Evolutionary conservation across 92 coral and sea anemone genomes (phyloP), one percentile per base, ranked within the genome.

Genomic region (Palythoa grandiflora): DNA sequence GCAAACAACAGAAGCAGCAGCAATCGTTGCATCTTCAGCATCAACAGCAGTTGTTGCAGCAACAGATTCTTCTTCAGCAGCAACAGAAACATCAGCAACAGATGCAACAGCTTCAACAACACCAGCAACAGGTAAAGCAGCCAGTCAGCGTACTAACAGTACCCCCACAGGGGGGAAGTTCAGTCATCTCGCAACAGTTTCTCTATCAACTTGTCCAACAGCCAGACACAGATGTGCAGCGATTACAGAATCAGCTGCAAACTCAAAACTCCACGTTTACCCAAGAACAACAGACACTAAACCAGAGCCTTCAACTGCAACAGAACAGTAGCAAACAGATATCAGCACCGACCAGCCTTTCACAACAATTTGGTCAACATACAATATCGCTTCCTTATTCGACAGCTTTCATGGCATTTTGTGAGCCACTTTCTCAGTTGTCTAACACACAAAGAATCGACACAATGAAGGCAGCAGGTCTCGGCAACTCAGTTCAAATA

Each of bases 351-450:
- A 37, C 93, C n/a, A 88, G 60, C 54, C 87, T 81, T 44, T 60
- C 79, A 57, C 98, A 89, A 71, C 96, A 91, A 78, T 91, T 94
- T 77, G 79, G 92, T 20, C 93, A 89, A 16, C 92, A 89, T 8
- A 80, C 95, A 6, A 84, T 93, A 83, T 80, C 94, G 36, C 93
- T 94, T 21, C 89, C 92, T 17, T 95, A 95, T 75, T 95, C 96
- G 5, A 88, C 92, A 1, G 92, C 92, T 47, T 89, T 95, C 71
- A 91, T 92, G 57, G 78, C 94, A n/a, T 80, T 89, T 68, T 88
- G 89, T 21, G 98, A 95, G 54, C 94, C 87, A 19, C 87, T 91
- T 86, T 92, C 92, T 14, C 75, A 92, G 37, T 38, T 90, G 39
- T 91, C 89, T 78, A 81, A 81, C 75, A 81, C 75, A 28, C 84